Conservation (phyloP, 2,113 vertebrate genomes). For the Ploceus nigricollis region DNA sequence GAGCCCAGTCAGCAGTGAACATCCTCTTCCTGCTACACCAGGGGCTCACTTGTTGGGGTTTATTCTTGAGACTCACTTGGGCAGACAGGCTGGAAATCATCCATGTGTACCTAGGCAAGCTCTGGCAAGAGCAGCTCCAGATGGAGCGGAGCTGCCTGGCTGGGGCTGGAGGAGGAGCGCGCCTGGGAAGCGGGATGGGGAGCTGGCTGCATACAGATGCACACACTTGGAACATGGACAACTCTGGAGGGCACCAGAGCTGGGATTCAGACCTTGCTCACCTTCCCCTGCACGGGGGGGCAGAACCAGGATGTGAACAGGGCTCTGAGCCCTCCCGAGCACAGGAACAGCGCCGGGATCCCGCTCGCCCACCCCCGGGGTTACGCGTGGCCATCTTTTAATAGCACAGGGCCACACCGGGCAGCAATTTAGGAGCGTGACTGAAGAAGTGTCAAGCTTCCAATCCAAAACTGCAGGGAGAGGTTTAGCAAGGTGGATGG, state of each 20-base stretch:
- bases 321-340: background rate
- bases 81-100: background rate
- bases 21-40: background rate
- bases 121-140: slow-evolving; percentile 23
- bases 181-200: background rate
- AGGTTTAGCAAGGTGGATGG: background rate
- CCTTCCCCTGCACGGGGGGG: background rate
- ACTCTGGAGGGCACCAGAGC: background rate
- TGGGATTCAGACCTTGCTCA: background rate
- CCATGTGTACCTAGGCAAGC: background rate
- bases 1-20: background rate
- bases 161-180: background rate
- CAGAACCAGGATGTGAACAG: background rate
- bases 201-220: background rate
- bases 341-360: background rate
- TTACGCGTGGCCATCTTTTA: background rate
- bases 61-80: background rate
- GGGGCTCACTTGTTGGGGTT: background rate
- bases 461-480: background rate
- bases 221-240: background rate
- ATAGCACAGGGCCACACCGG: background rate
- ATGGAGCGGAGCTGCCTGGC: slow-evolving; percentile 29
- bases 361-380: background rate
- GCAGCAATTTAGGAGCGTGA: background rate
- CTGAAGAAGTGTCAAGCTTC: background rate